Conservation (phyloP, 2,797 vertebrate species). For the Anniella stebbinsi region DNA sequence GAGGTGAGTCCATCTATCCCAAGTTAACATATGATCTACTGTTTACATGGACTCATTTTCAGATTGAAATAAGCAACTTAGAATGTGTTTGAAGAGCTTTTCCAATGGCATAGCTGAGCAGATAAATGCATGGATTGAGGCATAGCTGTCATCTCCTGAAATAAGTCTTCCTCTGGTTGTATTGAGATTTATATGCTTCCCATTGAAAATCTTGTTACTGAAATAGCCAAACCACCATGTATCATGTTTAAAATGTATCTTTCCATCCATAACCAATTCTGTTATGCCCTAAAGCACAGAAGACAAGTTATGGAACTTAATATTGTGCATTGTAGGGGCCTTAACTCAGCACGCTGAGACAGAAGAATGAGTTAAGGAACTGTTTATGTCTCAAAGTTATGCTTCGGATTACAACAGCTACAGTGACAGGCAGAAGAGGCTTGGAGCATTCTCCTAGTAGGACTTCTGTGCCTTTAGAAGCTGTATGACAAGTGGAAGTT, state of each 20-base stretch:
- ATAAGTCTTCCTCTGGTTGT: background rate
- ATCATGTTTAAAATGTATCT: background rate
- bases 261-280: constrained; percentile 30
- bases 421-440: background rate
- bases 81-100: background rate
- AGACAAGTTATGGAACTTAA: background rate
- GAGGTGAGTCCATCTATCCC: too few relatives aligned
- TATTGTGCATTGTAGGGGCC: background rate
- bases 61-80: background rate
- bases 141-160: background rate
- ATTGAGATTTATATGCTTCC: background rate
- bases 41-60: background rate
- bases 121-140: background rate
- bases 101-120: background rate
- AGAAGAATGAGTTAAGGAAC: constrained; percentile 16
- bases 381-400: background rate
- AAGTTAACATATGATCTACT: background rate
- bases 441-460: background rate
- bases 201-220: background rate
- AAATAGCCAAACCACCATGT: background rate
- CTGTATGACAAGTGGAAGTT: background rate
- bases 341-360: background rate
- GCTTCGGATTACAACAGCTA: background rate
- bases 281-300: background rate
- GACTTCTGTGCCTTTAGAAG: background rate